Evolutionary conservation across 2,888 invertebrate genomes (phyloP), one percentile per base, ranked within the genome.

Genomic region (Chymomyza fuscimana): DNA sequence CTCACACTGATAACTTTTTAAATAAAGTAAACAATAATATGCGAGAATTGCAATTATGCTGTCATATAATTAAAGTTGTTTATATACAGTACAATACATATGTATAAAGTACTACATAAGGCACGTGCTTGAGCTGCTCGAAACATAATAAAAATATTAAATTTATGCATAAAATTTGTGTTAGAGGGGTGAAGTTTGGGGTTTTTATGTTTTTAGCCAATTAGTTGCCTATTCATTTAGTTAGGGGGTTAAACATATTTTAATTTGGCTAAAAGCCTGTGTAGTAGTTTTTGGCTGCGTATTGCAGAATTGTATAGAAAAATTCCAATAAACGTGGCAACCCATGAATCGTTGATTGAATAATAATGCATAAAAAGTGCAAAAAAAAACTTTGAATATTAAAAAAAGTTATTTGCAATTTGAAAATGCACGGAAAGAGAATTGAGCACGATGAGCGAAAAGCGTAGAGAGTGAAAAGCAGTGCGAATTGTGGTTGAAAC

Each of bases 1-100:
- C 25, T 25, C 25, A 46, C 40, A 0, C 40, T 46, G 52, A 61
- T 52, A 82, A 82, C 78, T 83, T 83, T 75, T 25, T 63, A 64
- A 74, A 84, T 82, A 84, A 82, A 82, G 78, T 80, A 74, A 78
- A 78, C 81, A 77, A 79, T 82, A 70, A 78, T 84, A 76, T 76
- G 82, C 63, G 74, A 63, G 78, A 79, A 84, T 82, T 82, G 79
- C 72, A 72, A 82, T 83, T 83, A 82, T 73, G 70, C 25, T 78
- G 80, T 68, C n/a, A 15, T 15, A 32, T 60, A 60, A 58, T 58
- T 58, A 25, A 25, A 58, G 25, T 25, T 25, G 9, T 6, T 58
- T 19, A 36, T 36, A 60, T 60, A 16, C 72, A 67, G 66, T 58
- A 16, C 59, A 64, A 70, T 73, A 10, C 9, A 40, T 46, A 12